Base-by-base conservation (phyloP, 2,888 invertebrate species). In the Opisthograptis luteolata region DNA sequence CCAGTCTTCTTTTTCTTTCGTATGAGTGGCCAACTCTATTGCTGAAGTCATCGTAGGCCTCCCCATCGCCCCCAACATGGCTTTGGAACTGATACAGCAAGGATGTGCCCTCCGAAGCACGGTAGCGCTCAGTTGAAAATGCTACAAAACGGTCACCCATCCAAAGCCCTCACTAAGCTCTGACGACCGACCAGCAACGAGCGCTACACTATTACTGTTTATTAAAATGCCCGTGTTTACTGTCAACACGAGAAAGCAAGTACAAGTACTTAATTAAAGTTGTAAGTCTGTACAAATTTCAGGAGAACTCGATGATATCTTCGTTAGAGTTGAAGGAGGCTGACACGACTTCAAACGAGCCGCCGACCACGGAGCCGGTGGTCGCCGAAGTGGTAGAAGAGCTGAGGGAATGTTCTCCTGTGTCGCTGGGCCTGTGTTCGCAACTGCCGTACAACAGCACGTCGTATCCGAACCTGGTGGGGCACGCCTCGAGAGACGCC, bases 381-480 rank as follows among this genome's bases (percentile, higher is more conserved):
- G 62, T 73, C 0, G 62, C 78, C 4, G 83, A 86, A 10, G 81
- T 92, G 0, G 91, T 93, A 31, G 91, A 92, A n/a, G 92, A 93
- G 2, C 75, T 93, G 3, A 92, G 96, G 61, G 93, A 92, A 68
- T 96, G 96, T 73, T 91, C 92, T 15, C 91, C 93, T 0, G 68
- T 95, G n/a, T 92, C 93, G 43, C 78, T 96, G 36, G 82, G 92
- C 5, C 93, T 96, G 62, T 96, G 96, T 76, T 92, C 93, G 20
- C 92, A 93, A 49, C 86, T 96, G 55, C 93, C 93, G 0, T 96
- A 96, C 81, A 97, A 97, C 73, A 76, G 92, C 6, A 97, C 97
- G 0, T 94, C 96, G 0, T 97, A 96, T 76, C 97, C 97, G 0
- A 97, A 97, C 79, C 83, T 95, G 8, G 91, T 96, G 44, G 94